Conservation (phyloP, 1,140 invertebrate species). For the Ptiloglossa arizonensis region DNA sequence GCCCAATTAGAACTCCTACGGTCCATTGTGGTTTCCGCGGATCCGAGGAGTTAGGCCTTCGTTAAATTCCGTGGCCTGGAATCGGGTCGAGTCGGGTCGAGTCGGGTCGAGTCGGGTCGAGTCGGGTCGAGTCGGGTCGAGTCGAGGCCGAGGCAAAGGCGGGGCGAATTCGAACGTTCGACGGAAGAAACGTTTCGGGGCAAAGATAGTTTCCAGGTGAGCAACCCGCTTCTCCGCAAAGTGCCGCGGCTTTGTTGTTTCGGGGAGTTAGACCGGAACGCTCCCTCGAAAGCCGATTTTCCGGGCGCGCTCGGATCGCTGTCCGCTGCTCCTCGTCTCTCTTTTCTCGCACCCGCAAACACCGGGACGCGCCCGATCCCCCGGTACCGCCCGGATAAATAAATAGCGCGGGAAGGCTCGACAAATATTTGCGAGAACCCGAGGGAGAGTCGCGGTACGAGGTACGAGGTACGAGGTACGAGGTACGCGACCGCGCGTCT, state of each 20-base stretch:
- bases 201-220: slow-evolving; percentile 36
- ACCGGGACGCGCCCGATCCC: slow-evolving; percentile 24
- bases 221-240: slow-evolving; percentile 6
- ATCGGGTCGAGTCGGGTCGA: not conserved
- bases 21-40: not conserved
- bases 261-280: slow-evolving; percentile 29
- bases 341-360: slow-evolving; percentile 18
- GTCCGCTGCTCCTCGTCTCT: slow-evolving; percentile 4
- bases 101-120: no score
- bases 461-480: no score
- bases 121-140: no score
- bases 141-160: no score
- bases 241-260: slow-evolving; percentile 38
- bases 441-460: slow-evolving; percentile 39
- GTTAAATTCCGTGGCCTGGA: slow-evolving; percentile 2
- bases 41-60: not conserved
- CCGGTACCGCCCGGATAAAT: slow-evolving; percentile 56
- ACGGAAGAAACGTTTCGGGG: not conserved
- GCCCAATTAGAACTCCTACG: not conserved
- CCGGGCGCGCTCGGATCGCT: slow-evolving; percentile 16
- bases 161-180: no score
- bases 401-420: slow-evolving; percentile 60
- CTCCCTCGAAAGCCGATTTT: slow-evolving; percentile 48
- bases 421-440: slow-evolving; percentile 58
- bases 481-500: no score